A percentile compares a stretch with the other conserved stretches of the same genome.
Evolutionary conservation across 2,113 vertebrate species (phyloP).

Genomic region (Chaenocephalus aceratus): DNA sequence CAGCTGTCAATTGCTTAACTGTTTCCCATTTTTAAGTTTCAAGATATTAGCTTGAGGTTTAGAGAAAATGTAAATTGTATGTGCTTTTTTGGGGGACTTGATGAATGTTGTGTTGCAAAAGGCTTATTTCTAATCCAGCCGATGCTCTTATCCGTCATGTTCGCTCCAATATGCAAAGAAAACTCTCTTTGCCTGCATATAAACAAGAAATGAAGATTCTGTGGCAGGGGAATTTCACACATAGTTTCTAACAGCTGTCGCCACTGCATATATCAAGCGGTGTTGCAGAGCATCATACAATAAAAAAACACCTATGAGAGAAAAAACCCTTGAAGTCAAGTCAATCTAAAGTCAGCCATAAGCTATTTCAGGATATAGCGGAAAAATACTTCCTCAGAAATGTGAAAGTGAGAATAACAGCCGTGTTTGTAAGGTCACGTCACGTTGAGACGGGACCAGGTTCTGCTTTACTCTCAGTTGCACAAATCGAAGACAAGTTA

Average conservation of each 20-base stretch:
- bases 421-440: slow-evolving; percentile 35
- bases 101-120: slow-evolving; percentile 24
- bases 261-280: slow-evolving; percentile 59
- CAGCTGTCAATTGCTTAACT: neutral
- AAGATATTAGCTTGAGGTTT: neutral
- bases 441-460: slow-evolving; percentile 18
- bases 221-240: slow-evolving; percentile 39
- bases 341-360: slow-evolving; percentile 33
- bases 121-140: slow-evolving; percentile 61
- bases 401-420: slow-evolving; percentile 21
- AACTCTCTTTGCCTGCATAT: slow-evolving; percentile 38
- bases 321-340: slow-evolving; percentile 20
- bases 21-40: neutral
- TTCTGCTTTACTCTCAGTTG: slow-evolving; percentile 16
- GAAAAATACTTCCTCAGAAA: slow-evolving; percentile 18
- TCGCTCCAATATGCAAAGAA: slow-evolving; percentile 49
- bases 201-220: slow-evolving; percentile 76
- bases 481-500: slow-evolving; percentile 2
- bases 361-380: slow-evolving; percentile 37
- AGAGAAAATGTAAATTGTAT: slow-evolving; percentile 1
- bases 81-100: slow-evolving; percentile 7
- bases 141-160: slow-evolving; percentile 60
- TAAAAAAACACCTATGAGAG: slow-evolving; percentile 44
- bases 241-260: slow-evolving; percentile 35
- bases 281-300: slow-evolving; percentile 42